A percentile compares a stretch with the other conserved stretches of the same genome.
These are phyloP conservation scores for Scomber scombrus DNA, from an alignment of 2,113 vertebrate species.

Conservation along the genomic window DNA sequence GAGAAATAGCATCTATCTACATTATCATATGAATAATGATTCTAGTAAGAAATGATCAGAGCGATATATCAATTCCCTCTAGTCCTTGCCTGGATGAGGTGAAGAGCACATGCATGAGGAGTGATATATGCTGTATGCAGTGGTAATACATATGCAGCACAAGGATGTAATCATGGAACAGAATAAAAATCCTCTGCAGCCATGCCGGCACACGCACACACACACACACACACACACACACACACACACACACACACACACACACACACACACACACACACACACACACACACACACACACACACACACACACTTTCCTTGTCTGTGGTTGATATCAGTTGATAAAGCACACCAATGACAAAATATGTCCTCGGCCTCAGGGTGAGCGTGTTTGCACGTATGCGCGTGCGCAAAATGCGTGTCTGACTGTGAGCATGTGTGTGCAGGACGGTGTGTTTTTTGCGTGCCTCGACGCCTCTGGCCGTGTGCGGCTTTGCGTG, in stretches of 20 bases:
- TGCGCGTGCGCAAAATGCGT: background rate
- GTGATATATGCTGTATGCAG: slow-evolving; percentile 5
- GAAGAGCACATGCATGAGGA: background rate
- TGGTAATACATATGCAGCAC: slow-evolving; percentile 25
- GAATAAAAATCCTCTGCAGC: slow-evolving; percentile 28
- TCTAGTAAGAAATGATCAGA: slow-evolving; percentile 36
- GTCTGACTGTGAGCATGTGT: background rate
- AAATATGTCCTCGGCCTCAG: slow-evolving; percentile 74
- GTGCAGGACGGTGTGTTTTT: slow-evolving; percentile 8
- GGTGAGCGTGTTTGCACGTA: slow-evolving; percentile 40
- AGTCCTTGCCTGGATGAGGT: background rate
- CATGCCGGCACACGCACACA: slow-evolving; percentile 1
- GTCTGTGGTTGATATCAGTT: slow-evolving; percentile 62
- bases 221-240: background rate
- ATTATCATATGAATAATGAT: slow-evolving; percentile 43
- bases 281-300: slow-evolving; percentile 2
- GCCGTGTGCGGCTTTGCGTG: slow-evolving; percentile 33
- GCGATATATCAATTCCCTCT: slow-evolving; percentile 38
- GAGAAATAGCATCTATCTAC: background rate
- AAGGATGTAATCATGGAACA: slow-evolving; percentile 38
- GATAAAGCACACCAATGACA: slow-evolving; percentile 74
- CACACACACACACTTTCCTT: slow-evolving; percentile 42
- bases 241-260: slow-evolving; percentile 6
- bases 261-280: slow-evolving; percentile 16
- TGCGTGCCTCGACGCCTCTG: slow-evolving; percentile 9